Evolutionary conservation across 2,113 vertebrate species (phyloP), one percentile per base, ranked within the genome.

Genomic region (Gobiocypris rarus): DNA sequence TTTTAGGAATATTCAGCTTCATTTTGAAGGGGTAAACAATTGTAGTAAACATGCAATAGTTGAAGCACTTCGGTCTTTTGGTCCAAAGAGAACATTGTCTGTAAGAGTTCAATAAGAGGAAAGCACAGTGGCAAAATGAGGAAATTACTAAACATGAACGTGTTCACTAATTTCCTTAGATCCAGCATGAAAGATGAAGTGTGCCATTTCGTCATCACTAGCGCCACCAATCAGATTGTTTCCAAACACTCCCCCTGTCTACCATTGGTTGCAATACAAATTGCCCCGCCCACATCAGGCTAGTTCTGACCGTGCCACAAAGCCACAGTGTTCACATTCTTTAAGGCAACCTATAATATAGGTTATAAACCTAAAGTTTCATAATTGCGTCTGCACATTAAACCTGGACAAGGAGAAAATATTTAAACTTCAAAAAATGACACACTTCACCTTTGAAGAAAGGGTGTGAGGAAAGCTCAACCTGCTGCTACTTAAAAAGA

Each of bases 61-160:
- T 89, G 85, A 88, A 90, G 88, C 88, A 89, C 88, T 90, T 91
- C 87, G 87, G 87, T 87, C 75, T 89, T 90, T 89, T 89, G 89
- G 89, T 87, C 88, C 88, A 84, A 75, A 73, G 75, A 85, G 71
- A 74, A 67, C 41, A 26, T 81, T 24, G 38, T 79, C 41, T 28
- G 43, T 67, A 26, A 31, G 9, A 31, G 9, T 17, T 79, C 52
- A 38, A 83, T 54, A 65, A 8, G 45, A 86, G 48, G 48, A 83
- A 83, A 76, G 56, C 48, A 79, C 63, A 75, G 67, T 45, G 67
- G 31, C 56, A 75, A 59, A 86, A 61, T 54, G 15, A 85, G 45
- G 65, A 82, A 17, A 17, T 38, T 52, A 50, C 28, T 69, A 7
- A n/a, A 34, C 43, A 28, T 69, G 45, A 38, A 48, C n/a, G 22